Percentiles rank a stretch among this genome's conserved stretches.
Conservation (phyloP, 2,797 vertebrate species). For the Lepidocolaptes lacrymiger region DNA sequence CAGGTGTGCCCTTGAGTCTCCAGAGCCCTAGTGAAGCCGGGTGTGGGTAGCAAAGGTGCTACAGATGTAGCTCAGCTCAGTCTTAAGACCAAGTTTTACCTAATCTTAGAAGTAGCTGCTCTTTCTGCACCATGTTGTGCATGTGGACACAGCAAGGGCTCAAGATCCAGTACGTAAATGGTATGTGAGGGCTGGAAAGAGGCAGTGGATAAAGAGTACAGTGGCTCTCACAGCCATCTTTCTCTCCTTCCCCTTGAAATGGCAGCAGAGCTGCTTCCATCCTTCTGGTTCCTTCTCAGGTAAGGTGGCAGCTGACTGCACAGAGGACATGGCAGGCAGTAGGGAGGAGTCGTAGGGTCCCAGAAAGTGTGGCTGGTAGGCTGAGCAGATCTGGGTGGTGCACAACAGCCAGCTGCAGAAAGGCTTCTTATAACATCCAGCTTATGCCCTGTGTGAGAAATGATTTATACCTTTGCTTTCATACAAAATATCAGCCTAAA, state of each 20-base stretch:
- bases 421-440: background rate
- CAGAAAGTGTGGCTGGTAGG: background rate
- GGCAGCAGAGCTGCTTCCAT: background rate
- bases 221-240: background rate
- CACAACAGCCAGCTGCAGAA: background rate
- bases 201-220: background rate
- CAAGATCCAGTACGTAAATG: background rate
- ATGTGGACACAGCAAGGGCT: background rate
- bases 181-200: background rate
- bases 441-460: background rate
- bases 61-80: background rate
- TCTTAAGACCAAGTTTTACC: background rate
- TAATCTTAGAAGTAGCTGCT: background rate
- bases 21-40: background rate
- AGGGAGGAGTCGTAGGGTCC: background rate
- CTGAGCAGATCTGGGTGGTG: background rate
- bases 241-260: background rate
- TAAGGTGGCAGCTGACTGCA: background rate
- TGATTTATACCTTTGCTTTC: constrained; percentile 45
- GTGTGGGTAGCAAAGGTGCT: background rate
- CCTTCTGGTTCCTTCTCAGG: background rate
- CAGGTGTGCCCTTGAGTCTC: background rate
- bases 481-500: constrained; percentile 37
- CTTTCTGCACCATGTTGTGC: background rate
- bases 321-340: fast-evolving